Evolutionary conservation across 2,113 vertebrate genomes (phyloP).

Genomic region (Ovis aries): DNA sequence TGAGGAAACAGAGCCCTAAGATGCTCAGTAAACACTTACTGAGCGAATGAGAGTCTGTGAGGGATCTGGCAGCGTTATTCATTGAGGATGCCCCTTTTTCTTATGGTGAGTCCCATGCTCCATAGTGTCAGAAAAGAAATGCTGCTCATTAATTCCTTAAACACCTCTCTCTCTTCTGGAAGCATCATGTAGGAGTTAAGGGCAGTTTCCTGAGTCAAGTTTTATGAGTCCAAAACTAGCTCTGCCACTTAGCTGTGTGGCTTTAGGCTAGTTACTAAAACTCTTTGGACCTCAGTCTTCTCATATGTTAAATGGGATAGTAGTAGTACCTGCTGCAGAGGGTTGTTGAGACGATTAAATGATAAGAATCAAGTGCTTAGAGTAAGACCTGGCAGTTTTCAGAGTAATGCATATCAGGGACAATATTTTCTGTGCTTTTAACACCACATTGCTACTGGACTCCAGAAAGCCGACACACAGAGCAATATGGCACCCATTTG

Average conservation of each 20-base stretch:
- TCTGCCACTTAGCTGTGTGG: background rate
- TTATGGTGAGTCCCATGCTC: background rate
- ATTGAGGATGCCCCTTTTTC: background rate
- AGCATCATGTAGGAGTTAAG: background rate
- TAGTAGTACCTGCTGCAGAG: background rate
- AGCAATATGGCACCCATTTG: background rate
- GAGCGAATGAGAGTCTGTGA: background rate
- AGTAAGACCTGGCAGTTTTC: background rate
- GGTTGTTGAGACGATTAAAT: background rate
- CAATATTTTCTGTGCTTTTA: background rate
- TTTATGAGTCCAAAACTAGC: background rate
- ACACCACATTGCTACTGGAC: background rate
- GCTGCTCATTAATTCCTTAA: background rate
- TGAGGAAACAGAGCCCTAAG: background rate
- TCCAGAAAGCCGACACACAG: background rate
- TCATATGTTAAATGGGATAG: background rate
- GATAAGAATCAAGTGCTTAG: background rate
- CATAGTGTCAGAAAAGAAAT: background rate
- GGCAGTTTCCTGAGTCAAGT: background rate
- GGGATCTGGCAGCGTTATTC: background rate
- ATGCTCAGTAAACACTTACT: background rate
- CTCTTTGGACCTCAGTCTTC: background rate
- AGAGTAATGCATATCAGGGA: background rate
- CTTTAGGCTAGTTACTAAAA: background rate
- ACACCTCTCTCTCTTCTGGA: background rate